Evolutionary conservation across 1,140 invertebrate species (phyloP).

Genomic region (Penaeus indicus): DNA sequence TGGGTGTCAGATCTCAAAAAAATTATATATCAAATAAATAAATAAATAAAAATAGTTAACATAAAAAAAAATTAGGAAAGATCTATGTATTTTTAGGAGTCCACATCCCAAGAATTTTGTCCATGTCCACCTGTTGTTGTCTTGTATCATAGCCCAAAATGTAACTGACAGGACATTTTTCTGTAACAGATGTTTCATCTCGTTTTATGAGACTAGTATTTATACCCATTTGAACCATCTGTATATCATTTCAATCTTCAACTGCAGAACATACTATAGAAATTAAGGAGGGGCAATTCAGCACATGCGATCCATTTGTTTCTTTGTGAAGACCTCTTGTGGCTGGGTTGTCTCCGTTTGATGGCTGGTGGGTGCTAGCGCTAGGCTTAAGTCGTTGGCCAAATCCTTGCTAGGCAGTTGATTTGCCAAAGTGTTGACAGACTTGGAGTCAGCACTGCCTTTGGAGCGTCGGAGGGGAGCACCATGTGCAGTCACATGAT

Average conservation of each 20-base stretch:
- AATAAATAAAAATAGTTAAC: constrained; percentile 16
- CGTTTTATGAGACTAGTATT: not conserved
- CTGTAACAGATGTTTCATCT: constrained; percentile 23
- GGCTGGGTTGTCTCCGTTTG: constrained; percentile 55
- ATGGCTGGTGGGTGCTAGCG: constrained; percentile 55
- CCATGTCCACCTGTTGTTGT: constrained; percentile 60
- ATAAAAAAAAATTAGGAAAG: too few relatives aligned
- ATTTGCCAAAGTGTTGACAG: constrained; percentile 47
- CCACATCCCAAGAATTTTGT: constrained; percentile 27
- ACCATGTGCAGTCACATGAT: constrained; percentile 68
- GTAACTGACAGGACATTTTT: constrained; percentile 62
- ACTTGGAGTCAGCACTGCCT: constrained; percentile 49
- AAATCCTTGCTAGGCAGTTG: constrained; percentile 42
- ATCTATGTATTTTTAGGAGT: constrained; percentile 18
- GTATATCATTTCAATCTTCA: constrained; percentile 43
- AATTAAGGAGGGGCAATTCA: constrained; percentile 43
- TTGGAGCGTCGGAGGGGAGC: constrained; percentile 68
- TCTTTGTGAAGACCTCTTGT: constrained; percentile 62
- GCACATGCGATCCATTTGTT: constrained; percentile 64
- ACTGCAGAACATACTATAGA: constrained; percentile 58
- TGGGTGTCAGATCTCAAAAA: not conserved
- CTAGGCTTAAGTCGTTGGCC: constrained; percentile 48
- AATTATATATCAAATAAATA: constrained; percentile 33
- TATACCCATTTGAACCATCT: constrained; percentile 38
- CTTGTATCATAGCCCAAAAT: constrained; percentile 27